Conservation (phyloP, 2,797 vertebrate species). For the Steatocranus sp. region DNA sequence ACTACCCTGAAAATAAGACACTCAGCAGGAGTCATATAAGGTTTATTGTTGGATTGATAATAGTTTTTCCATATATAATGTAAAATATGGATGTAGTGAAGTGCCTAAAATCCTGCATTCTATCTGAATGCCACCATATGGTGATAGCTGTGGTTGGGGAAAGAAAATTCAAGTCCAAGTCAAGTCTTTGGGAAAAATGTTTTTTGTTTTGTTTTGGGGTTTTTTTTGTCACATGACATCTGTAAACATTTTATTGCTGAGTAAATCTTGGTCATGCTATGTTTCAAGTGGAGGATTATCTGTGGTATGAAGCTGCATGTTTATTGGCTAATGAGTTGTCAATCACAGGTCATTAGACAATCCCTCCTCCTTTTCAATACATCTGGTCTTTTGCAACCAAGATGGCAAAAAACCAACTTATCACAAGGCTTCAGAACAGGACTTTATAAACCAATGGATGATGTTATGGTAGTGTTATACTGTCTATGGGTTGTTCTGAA, state of each 20-base stretch:
- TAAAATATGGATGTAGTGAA: not conserved
- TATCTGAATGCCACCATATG: not conserved
- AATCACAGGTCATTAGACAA: not conserved
- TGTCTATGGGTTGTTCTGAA: not conserved
- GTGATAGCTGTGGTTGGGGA: not conserved
- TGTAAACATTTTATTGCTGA: not conserved
- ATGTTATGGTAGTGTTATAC: not conserved
- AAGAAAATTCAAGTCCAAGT: not conserved
- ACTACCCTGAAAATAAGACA: not conserved
- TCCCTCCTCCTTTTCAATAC: not conserved
- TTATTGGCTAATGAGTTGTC: not conserved
- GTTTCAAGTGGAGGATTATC: not conserved
- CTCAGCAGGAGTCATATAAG: not conserved
- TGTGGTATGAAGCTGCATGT: not conserved
- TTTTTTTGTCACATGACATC: accelerated
- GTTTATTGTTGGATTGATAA: not conserved
- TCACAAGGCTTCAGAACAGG: not conserved
- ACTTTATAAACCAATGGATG: not conserved
- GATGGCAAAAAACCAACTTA: not conserved
- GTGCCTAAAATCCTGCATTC: not conserved
- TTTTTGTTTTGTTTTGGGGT: not conserved
- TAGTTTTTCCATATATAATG: not conserved
- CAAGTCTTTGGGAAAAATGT: not conserved
- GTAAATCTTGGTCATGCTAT: not conserved
- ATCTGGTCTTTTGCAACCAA: not conserved